These are phyloP conservation scores for Noctua comes DNA, from an alignment of 2,888 invertebrate genomes.

Conservation along the genomic window DNA sequence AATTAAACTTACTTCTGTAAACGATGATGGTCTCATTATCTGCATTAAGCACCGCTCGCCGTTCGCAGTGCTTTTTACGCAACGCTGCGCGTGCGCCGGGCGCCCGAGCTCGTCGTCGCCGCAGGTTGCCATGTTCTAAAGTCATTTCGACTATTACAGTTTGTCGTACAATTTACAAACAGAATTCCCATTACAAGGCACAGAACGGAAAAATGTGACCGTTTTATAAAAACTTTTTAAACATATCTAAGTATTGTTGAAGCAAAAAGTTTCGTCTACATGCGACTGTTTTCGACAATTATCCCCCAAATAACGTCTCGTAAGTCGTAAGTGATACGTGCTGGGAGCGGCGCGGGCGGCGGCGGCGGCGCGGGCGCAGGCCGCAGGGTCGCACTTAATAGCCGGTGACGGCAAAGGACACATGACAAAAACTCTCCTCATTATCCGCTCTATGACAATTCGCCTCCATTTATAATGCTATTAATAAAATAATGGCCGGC, in stretches of 20 bases:
- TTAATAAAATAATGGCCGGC: conserved; percentile 85
- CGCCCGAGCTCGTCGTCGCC: conserved; percentile 40
- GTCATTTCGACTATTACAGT: conserved; percentile 66
- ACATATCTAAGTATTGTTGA: conserved; percentile 28
- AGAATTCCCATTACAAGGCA: conserved; percentile 48
- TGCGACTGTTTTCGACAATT: conserved; percentile 64
- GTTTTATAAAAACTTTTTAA: conserved; percentile 56
- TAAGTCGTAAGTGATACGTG: conserved; percentile 60
- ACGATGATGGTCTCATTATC: conserved; percentile 87
- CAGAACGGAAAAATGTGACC: conserved; percentile 50
- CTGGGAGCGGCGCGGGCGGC: conserved; percentile 30
- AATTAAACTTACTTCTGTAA: conserved; percentile 90
- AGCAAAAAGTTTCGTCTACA: conserved; percentile 53
- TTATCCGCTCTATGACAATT: conserved; percentile 81
- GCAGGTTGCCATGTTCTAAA: conserved; percentile 69
- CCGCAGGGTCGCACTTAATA: conserved; percentile 71
- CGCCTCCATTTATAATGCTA: conserved; percentile 88
- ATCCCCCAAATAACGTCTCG: conserved; percentile 57
- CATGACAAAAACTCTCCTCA: conserved; percentile 83
- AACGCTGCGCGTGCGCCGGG: conserved; percentile 74
- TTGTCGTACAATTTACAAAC: conserved; percentile 59
- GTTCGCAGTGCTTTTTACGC: conserved; percentile 80
- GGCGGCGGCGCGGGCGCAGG: conserved; percentile 46
- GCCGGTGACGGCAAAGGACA: conserved; percentile 79
- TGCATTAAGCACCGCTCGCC: conserved; percentile 79